Evolutionary conservation across 2,797 vertebrate species (phyloP).

Genomic region (Lutjanus argentimaculatus): DNA sequence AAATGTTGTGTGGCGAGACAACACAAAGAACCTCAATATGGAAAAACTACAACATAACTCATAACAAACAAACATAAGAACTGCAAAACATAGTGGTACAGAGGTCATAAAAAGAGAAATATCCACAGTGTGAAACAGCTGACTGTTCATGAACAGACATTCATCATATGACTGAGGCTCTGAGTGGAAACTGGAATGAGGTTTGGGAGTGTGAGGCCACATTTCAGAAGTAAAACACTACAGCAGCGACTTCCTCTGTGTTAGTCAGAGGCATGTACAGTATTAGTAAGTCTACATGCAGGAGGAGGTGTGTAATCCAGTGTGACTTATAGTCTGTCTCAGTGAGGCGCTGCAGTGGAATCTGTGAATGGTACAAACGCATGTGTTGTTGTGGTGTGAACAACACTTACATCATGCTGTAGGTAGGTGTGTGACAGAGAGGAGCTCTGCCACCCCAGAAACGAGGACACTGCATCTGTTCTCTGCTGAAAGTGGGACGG

Average conservation of each 20-base stretch:
- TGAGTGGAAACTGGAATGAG: constrained; percentile 14
- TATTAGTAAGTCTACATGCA: constrained; percentile 41
- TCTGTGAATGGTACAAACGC: constrained; percentile 71
- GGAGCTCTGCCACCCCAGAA: constrained; percentile 51
- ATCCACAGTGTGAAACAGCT: background rate
- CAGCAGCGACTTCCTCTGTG: constrained; percentile 31
- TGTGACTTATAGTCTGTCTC: constrained; percentile 62
- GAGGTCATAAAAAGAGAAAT: background rate
- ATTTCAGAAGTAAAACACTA: constrained; percentile 27
- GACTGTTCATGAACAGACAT: constrained; percentile 3
- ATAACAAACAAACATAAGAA: background rate
- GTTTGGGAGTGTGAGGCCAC: constrained; percentile 12
- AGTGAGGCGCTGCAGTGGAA: constrained; percentile 52
- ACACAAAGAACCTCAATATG: background rate
- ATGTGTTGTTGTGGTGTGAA: constrained; percentile 72
- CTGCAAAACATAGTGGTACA: background rate
- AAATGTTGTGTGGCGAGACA: background rate
- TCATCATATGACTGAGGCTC: constrained; percentile 3
- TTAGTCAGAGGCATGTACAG: constrained; percentile 30
- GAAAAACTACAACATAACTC: background rate
- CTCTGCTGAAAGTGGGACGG: constrained; percentile 58
- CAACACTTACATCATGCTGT: constrained; percentile 79
- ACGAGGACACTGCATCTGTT: constrained; percentile 67
- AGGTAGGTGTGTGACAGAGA: constrained; percentile 77
- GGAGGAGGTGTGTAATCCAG: constrained; percentile 50